phyloP scores from a whole-genome alignment of 2,113 vertebrate genomes.

The Gymnorhina tibicen region DNA sequence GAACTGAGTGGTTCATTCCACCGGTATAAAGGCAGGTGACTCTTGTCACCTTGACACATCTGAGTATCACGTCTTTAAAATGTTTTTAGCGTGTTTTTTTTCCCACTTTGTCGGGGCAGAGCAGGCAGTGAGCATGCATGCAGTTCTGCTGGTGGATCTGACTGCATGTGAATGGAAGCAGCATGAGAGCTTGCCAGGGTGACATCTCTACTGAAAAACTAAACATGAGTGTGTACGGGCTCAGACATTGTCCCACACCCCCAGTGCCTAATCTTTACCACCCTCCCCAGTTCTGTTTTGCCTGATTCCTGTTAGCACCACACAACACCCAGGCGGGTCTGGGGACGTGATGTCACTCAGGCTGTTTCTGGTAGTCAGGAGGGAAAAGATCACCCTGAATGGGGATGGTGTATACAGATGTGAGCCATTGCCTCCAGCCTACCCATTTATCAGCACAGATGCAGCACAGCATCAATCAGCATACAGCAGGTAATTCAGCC shows the following conservation, averaged over 20 bases:
- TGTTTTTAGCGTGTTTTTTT: rapidly evolving
- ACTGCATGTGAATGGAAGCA: neutral
- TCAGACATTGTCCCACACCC: neutral
- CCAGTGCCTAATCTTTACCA: neutral
- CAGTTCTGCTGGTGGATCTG: neutral
- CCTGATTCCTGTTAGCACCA: neutral
- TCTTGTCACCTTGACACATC: neutral
- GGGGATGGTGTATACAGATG: neutral
- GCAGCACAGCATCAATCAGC: neutral
- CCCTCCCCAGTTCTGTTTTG: neutral
- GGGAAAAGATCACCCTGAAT: neutral
- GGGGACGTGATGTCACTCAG: neutral
- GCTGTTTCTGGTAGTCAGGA: neutral
- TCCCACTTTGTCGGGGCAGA: neutral
- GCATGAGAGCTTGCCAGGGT: neutral
- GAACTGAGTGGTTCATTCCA: neutral
- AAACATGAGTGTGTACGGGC: neutral
- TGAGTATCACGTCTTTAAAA: neutral
- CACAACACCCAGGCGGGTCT: neutral
- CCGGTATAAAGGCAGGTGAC: neutral
- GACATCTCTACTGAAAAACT: neutral
- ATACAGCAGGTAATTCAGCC: rapidly evolving
- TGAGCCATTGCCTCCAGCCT: neutral
- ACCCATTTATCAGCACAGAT: neutral
- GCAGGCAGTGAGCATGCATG: neutral